These are phyloP conservation scores for Pogonomyrmex californicus DNA, from an alignment of 1,140 invertebrate genomes.

Conservation along the genomic window DNA sequence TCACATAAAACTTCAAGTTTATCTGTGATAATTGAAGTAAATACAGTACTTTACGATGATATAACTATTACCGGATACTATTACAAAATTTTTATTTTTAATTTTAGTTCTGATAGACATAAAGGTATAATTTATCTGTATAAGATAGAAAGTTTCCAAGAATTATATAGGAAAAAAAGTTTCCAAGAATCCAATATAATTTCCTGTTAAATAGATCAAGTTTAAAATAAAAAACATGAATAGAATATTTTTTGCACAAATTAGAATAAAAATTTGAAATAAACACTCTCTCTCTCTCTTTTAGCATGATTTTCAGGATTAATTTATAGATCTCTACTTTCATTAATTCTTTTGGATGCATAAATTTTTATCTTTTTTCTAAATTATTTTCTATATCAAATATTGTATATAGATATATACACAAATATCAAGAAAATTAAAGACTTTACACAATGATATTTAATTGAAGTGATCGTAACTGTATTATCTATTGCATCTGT, in stretches of 20 bases:
- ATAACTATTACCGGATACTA: too few species aligned
- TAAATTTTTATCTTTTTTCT: neutral
- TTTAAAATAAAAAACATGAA: neutral
- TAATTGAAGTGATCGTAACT: neutral
- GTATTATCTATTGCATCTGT: neutral
- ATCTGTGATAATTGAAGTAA: neutral
- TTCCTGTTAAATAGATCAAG: neutral
- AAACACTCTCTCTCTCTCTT: neutral
- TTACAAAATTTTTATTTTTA: neutral
- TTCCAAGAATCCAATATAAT: neutral
- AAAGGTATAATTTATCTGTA: neutral
- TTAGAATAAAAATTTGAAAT: conserved; percentile 9
- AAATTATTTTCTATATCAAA: neutral
- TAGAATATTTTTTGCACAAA: neutral
- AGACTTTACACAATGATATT: neutral
- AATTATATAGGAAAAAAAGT: neutral
- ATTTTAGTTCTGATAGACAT: neutral
- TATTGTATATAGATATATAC: neutral
- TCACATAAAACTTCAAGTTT: neutral
- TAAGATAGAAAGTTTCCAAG: neutral
- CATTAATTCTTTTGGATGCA: neutral
- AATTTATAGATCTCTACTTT: neutral
- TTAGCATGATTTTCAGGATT: too few species aligned
- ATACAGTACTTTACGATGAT: neutral
- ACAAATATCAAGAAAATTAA: neutral